Evolutionary conservation across 1,140 invertebrate species (phyloP), one percentile per base, ranked within the genome.

Genomic region (Hydropsyche tenuis): DNA sequence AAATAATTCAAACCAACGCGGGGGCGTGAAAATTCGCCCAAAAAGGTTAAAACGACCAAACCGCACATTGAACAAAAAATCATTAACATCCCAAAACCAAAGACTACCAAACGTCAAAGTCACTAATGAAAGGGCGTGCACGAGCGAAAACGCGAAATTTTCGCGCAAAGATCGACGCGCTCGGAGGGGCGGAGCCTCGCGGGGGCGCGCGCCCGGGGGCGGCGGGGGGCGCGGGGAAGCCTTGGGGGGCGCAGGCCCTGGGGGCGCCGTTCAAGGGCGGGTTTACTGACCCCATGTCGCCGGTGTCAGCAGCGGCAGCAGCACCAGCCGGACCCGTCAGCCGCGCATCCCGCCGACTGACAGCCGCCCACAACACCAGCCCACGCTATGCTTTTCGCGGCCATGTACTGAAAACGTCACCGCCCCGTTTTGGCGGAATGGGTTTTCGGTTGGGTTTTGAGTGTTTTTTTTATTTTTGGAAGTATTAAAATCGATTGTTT

Each of bases 371-470:
- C 68, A 70, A 70, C 68, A 70, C 20, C 45, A 16, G 7, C 63
- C 14, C 27, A 1, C n/a, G 43, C 45, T 1, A 1, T 18, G 3
- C 9, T 7, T 5, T 5, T 14, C 12, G 48, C 65, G 65, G 46
- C 65, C 65, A 68, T 48, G 20, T 7, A 4, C 18, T 20, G 14
- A 46, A n/a, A 25, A 27, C 45, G 43, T 43, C 65, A 68, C 46
- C 65, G 43, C 65, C 65, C 65, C 63, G n/a, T 45, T 65, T 65
- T 65, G n/a, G n/a, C n/a, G n/a, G n/a, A n/a, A n/a, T n/a, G n/a
- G n/a, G n/a, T n/a, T 45, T 45, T 6, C 42, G 42, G 7, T 45
- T 14, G 14, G 14, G 14, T 45, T 45, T 14, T 6, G 14, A n/a
- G n/a, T n/a, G n/a, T 62, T 25, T 25, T 27, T 16, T 30, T 30